Percentiles rank a stretch among this genome's conserved stretches.
These are phyloP conservation scores for Epiperipatus broadwayi DNA, from an alignment of 2,888 invertebrate genomes.

Conservation along the genomic window DNA sequence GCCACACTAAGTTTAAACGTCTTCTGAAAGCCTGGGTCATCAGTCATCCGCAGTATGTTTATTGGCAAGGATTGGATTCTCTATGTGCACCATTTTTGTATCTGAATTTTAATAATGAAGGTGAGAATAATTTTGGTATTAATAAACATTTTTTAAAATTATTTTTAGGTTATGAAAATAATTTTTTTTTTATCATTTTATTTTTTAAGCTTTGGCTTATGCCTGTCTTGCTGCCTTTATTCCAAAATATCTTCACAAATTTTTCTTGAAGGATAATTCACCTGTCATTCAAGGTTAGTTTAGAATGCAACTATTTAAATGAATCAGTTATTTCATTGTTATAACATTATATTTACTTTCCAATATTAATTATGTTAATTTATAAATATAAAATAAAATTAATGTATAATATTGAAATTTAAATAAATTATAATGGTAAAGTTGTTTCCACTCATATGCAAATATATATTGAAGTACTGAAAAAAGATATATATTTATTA, in stretches of 20 bases:
- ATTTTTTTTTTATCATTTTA: constrained; percentile 15
- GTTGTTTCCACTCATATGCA: too few relatives aligned
- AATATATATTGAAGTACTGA: too few relatives aligned
- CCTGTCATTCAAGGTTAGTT: constrained; percentile 57
- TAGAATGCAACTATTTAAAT: neutral
- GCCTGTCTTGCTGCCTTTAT: constrained; percentile 87
- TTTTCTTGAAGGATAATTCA: constrained; percentile 92
- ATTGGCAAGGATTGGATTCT: constrained; percentile 98
- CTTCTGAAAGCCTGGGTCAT: constrained; percentile 91
- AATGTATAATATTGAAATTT: too few relatives aligned
- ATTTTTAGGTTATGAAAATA: neutral
- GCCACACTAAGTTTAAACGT: constrained; percentile 73
- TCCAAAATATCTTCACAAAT: constrained; percentile 84
- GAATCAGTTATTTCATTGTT: too few relatives aligned
- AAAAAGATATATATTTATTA: too few relatives aligned
- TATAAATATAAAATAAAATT: too few relatives aligned
- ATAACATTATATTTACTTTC: too few relatives aligned
- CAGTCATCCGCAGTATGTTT: constrained; percentile 83
- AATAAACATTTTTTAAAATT: constrained; percentile 8
- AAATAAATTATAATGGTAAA: too few relatives aligned
- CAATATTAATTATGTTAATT: too few relatives aligned
- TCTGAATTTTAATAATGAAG: constrained; percentile 89
- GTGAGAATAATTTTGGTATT: too few relatives aligned
- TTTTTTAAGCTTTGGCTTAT: constrained; percentile 65
- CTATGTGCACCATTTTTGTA: constrained; percentile 90